phyloP scores from a whole-genome alignment of 2,113 vertebrate species.

The Sclerurus mexicanus region DNA sequence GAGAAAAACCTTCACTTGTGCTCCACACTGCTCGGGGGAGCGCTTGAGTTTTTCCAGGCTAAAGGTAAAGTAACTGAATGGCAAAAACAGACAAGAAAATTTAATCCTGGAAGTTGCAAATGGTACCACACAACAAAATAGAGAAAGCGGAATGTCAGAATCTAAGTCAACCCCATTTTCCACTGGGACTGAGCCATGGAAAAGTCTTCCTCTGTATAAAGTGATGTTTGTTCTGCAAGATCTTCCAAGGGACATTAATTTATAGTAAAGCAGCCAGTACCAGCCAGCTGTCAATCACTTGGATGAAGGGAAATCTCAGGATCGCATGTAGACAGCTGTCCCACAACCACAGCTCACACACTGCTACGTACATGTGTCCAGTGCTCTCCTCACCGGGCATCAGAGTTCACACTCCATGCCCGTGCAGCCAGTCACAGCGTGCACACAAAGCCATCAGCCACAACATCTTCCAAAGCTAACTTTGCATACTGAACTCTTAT shows the following conservation, averaged over 20 bases:
- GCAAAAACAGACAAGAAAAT: not conserved
- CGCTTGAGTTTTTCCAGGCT: not conserved
- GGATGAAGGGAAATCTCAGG: not conserved
- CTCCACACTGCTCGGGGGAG: not conserved
- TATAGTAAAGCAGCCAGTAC: not conserved
- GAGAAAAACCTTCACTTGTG: conserved; percentile 40
- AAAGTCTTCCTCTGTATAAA: not conserved
- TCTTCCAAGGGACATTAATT: not conserved
- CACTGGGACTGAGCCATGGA: not conserved
- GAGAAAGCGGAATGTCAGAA: not conserved
- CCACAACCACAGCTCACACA: not conserved
- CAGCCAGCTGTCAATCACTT: not conserved
- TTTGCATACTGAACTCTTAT: rapidly evolving
- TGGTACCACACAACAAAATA: not conserved
- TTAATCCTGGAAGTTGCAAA: not conserved
- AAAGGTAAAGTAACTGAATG: not conserved
- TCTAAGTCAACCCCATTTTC: not conserved
- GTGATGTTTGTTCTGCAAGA: not conserved
- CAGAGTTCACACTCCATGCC: not conserved
- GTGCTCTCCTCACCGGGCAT: not conserved
- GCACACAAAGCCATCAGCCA: not conserved
- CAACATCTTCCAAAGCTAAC: rapidly evolving
- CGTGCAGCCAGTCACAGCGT: rapidly evolving
- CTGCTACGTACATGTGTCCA: rapidly evolving
- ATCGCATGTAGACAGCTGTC: rapidly evolving